Conservation (phyloP, 2,113 vertebrate genomes). For the Myrmophylax atrothorax region DNA sequence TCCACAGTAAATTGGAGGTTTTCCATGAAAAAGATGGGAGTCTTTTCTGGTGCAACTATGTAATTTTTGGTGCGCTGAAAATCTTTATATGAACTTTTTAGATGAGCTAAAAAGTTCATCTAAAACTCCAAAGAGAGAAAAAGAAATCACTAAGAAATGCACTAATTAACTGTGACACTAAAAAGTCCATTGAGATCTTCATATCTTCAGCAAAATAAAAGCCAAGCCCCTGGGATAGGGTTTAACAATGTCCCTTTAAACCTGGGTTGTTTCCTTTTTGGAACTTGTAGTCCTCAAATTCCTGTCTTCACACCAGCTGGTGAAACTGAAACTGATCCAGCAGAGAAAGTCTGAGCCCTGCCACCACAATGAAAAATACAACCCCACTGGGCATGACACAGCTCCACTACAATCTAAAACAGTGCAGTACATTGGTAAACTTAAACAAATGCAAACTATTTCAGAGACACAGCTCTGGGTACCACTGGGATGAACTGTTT, state of each 20-base stretch:
- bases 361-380: not conserved
- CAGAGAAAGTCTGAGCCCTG: not conserved
- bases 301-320: conserved; percentile 21
- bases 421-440: not conserved
- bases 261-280: not conserved
- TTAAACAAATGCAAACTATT: not conserved
- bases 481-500: not conserved
- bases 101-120: not conserved
- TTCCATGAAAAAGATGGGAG: not conserved
- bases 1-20: not conserved
- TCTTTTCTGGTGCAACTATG: not conserved
- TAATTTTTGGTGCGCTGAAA: not conserved
- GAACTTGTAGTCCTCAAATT: conserved; percentile 47
- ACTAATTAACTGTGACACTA: not conserved
- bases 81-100: not conserved
- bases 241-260: conserved; percentile 6
- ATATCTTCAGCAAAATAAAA: not conserved
- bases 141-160: not conserved
- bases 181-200: not conserved
- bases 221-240: not conserved
- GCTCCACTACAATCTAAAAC: not conserved
- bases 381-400: not conserved
- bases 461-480: not conserved
- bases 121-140: not conserved
- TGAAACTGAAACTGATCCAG: not conserved